phyloP scores from a whole-genome alignment of 1,140 invertebrate species.

The Drosophila kurseongensis region DNA sequence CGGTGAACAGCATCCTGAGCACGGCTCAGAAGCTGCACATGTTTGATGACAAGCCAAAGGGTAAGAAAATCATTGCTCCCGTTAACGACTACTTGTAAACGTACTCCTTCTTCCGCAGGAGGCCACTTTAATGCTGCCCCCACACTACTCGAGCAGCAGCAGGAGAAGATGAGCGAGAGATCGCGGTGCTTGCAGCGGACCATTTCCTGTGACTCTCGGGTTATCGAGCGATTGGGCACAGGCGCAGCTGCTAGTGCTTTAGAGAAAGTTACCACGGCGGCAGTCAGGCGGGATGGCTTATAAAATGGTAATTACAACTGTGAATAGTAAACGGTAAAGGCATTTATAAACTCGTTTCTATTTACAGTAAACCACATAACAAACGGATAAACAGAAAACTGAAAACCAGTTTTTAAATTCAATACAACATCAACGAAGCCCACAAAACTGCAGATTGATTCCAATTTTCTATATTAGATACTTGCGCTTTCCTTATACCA shows the following conservation, averaged over 20 bases:
- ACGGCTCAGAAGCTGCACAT: conserved; percentile 70
- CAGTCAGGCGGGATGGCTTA: conserved; percentile 43
- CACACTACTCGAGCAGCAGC: conserved; percentile 89
- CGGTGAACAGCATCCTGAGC: conserved; percentile 66
- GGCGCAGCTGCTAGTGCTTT: conserved; percentile 19
- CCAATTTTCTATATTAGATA: background rate
- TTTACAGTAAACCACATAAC: conserved; percentile 4
- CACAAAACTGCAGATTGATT: conserved; percentile 1
- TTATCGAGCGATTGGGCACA: conserved; percentile 58
- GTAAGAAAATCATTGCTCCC: conserved; percentile 30
- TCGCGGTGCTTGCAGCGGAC: conserved; percentile 86
- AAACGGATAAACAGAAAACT: background rate
- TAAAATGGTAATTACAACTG: conserved; percentile 23
- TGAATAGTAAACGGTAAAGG: background rate
- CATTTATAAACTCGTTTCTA: background rate
- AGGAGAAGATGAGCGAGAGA: conserved; percentile 91
- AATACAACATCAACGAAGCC: background rate
- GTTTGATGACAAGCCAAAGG: conserved; percentile 72
- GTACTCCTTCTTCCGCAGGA: conserved; percentile 29
- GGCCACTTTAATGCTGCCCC: conserved; percentile 88
- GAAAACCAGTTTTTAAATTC: background rate
- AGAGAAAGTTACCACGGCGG: conserved; percentile 47
- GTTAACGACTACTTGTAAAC: no score
- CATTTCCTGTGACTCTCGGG: conserved; percentile 84
- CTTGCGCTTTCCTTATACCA: background rate